Conservation (phyloP, 2,888 invertebrate genomes). For the Cheilosia vernalis region DNA sequence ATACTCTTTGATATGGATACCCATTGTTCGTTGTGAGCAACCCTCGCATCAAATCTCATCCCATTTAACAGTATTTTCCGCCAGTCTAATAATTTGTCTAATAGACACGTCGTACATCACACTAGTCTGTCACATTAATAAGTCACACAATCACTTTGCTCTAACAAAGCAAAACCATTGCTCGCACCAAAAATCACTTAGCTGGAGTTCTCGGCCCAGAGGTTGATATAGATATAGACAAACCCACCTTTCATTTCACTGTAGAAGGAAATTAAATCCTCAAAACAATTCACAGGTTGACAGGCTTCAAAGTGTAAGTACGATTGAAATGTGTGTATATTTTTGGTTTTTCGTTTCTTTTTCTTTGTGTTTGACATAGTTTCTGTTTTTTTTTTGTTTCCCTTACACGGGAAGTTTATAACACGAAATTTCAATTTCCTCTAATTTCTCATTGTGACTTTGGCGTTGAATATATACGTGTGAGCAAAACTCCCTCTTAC, state of each 20-base stretch:
- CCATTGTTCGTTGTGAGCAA: not conserved
- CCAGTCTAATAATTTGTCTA: constrained; percentile 9
- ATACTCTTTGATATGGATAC: not conserved
- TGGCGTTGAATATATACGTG: constrained; percentile 15
- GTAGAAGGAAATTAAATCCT: constrained; percentile 11
- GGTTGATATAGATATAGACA: not conserved
- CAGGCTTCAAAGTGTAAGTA: constrained; percentile 14
- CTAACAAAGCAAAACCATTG: constrained; percentile 8
- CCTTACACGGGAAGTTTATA: constrained; percentile 31
- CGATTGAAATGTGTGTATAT: constrained; percentile 4
- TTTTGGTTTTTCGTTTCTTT: not conserved
- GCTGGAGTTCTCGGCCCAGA: not conserved
- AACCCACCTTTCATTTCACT: not conserved
- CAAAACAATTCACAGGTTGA: constrained; percentile 43
- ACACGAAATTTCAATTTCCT: constrained; percentile 64
- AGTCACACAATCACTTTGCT: constrained; percentile 39
- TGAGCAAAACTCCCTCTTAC: constrained; percentile 50
- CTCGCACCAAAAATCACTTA: not conserved
- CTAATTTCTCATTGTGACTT: constrained; percentile 60
- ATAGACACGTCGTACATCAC: constrained; percentile 8
- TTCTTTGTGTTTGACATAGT: not conserved
- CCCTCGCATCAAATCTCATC: not conserved
- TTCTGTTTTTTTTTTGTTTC: not conserved
- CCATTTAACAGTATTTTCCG: not conserved
- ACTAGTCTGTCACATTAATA: constrained; percentile 45